Evolutionary conservation across 2,797 vertebrate species (phyloP).

Genomic region (Hydrolagus colliei): DNA sequence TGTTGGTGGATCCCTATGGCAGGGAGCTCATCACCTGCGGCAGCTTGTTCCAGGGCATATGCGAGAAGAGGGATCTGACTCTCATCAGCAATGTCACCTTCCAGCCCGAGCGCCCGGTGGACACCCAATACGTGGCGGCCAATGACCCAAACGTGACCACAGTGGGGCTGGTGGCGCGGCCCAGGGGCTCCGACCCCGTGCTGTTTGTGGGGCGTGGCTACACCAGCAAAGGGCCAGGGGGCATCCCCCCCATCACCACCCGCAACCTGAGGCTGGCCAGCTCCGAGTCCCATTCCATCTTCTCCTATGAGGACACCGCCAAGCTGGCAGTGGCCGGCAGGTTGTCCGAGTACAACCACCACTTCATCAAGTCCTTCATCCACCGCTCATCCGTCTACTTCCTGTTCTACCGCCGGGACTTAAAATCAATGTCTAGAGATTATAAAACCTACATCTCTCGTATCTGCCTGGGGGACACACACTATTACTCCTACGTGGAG

Average conservation of each 20-base stretch:
- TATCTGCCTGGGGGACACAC: constrained; percentile 81
- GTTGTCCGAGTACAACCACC: constrained; percentile 90
- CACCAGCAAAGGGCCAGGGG: constrained; percentile 69
- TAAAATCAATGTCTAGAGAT: constrained; percentile 78
- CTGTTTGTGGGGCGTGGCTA: constrained; percentile 90
- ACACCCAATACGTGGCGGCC: constrained; percentile 90
- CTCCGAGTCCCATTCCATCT: constrained; percentile 70
- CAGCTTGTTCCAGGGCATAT: constrained; percentile 88
- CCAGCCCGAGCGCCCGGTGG: constrained; percentile 76
- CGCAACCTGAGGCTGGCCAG: constrained; percentile 64
- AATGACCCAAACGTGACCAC: constrained; percentile 88
- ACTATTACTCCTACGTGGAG: constrained; percentile 94
- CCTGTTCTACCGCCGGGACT: constrained; percentile 85
- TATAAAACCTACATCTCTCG: constrained; percentile 86
- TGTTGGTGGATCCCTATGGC: constrained; percentile 72
- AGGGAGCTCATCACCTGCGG: constrained; percentile 86
- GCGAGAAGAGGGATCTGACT: constrained; percentile 76
- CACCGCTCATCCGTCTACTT: constrained; percentile 80
- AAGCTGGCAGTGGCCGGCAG: constrained; percentile 86
- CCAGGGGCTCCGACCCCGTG: constrained; percentile 65
- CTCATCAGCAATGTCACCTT: constrained; percentile 66
- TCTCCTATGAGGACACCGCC: constrained; percentile 93
- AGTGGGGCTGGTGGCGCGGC: constrained; percentile 76
- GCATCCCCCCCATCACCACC: constrained; percentile 90
- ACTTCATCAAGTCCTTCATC: constrained; percentile 83